Evolutionary conservation across 2,888 invertebrate species (phyloP).

Genomic region (Habroteleia sp.): DNA sequence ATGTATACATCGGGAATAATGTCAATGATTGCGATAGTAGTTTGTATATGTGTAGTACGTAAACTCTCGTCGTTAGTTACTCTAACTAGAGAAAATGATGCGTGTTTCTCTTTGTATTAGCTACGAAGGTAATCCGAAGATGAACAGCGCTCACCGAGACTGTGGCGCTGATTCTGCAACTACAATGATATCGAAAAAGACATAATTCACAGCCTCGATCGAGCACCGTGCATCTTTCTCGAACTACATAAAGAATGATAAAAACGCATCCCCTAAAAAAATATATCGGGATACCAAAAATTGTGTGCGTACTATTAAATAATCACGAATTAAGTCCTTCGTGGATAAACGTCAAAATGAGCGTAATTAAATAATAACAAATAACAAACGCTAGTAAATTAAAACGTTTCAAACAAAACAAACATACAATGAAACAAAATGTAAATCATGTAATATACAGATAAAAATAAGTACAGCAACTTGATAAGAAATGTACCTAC

Average conservation of each 20-base stretch:
- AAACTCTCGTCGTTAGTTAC: constrained; percentile 58
- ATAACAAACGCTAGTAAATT: no score
- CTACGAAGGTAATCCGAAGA: constrained; percentile 6
- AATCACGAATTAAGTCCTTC: constrained; percentile 2
- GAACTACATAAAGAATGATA: not conserved
- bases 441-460: no score
- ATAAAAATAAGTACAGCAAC: no score
- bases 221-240: not conserved
- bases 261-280: constrained; percentile 14
- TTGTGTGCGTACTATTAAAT: constrained; percentile 12
- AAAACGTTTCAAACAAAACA: no score
- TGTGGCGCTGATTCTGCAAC: no score
- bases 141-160: constrained; percentile 6
- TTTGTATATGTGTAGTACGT: constrained; percentile 45
- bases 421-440: no score
- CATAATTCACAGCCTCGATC: not conserved
- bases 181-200: not conserved
- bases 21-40: constrained; percentile 32
- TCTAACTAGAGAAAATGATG: constrained; percentile 31
- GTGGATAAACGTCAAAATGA: constrained; percentile 10
- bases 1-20: constrained; percentile 12
- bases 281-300: constrained; percentile 12
- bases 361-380: not conserved
- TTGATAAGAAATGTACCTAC: no score
- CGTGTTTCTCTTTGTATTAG: constrained; percentile 24